Percentiles rank a stretch among this genome's conserved stretches.
These are phyloP conservation scores for Chiloscyllium plagiosum DNA, from an alignment of 2,113 vertebrate species.

Conservation along the genomic window DNA sequence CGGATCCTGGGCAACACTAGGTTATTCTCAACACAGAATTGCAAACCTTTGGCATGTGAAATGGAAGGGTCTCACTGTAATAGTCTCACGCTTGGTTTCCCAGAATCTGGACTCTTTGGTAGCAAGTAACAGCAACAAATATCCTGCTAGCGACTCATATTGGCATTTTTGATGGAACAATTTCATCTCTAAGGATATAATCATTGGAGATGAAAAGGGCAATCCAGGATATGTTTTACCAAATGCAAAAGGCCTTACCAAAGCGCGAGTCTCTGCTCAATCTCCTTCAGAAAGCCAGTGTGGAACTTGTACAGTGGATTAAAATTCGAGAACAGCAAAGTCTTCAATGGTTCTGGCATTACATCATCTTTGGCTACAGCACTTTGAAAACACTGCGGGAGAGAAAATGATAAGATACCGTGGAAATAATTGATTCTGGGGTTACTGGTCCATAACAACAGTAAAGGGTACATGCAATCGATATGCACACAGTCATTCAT, in stretches of 20 bases:
- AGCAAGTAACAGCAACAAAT: neutral
- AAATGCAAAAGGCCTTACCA: conserved; percentile 67
- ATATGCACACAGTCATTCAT: too few relatives aligned
- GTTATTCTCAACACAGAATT: neutral
- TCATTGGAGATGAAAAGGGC: neutral
- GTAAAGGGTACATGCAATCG: neutral
- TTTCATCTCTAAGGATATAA: neutral
- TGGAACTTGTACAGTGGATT: conserved; percentile 93
- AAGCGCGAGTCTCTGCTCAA: conserved; percentile 84
- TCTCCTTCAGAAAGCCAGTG: conserved; percentile 88
- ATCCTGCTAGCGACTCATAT: neutral
- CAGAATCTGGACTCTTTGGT: neutral
- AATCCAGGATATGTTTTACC: neutral
- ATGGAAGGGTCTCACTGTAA: neutral
- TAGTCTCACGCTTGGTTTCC: neutral
- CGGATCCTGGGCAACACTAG: neutral
- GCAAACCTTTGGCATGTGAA: neutral
- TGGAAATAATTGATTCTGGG: too few relatives aligned
- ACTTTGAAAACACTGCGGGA: conserved; percentile 76
- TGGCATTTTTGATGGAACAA: neutral
- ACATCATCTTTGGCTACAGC: conserved; percentile 73
- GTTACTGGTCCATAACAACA: too few relatives aligned
- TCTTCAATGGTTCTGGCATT: conserved; percentile 77
- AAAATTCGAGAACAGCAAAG: conserved; percentile 76
- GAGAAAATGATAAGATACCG: neutral